A percentile compares a stretch with the other conserved stretches of the same genome.
Conservation (phyloP, 1,140 invertebrate species). For the Oreohelix idahoensis region DNA sequence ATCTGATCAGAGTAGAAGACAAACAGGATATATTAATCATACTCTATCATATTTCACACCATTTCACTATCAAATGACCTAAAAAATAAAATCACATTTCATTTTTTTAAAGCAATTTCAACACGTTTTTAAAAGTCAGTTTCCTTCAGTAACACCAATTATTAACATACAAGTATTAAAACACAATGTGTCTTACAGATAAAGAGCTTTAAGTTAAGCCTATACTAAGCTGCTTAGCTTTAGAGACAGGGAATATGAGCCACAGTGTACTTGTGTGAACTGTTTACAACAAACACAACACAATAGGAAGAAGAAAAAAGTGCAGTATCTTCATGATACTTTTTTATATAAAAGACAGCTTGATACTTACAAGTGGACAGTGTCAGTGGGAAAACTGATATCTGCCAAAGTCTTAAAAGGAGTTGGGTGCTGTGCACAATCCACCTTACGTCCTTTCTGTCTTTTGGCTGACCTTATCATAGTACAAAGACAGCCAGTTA, state of each 20-base stretch:
- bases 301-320: neutral
- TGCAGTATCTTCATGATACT: neutral
- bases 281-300: neutral
- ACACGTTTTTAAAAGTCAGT: too few species aligned
- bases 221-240: too few species aligned
- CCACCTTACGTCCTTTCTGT: conserved; percentile 47
- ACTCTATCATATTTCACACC: too few species aligned
- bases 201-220: too few species aligned
- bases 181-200: too few species aligned
- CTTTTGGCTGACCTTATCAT: conserved; percentile 40
- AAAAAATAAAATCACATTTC: too few species aligned
- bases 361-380: conserved; percentile 50
- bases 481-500: conserved; percentile 47
- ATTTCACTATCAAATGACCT: too few species aligned
- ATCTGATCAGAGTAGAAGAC: too few species aligned
- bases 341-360: neutral
- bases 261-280: neutral
- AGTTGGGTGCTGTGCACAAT: conserved; percentile 43
- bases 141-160: too few species aligned
- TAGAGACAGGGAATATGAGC: neutral
- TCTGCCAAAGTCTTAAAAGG: conserved; percentile 42
- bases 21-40: too few species aligned
- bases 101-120: too few species aligned
- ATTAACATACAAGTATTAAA: too few species aligned
- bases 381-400: conserved; percentile 47